These are phyloP conservation scores for Grammomys dolichurus DNA, from an alignment of 2,113 vertebrate genomes.

Conservation along the genomic window DNA sequence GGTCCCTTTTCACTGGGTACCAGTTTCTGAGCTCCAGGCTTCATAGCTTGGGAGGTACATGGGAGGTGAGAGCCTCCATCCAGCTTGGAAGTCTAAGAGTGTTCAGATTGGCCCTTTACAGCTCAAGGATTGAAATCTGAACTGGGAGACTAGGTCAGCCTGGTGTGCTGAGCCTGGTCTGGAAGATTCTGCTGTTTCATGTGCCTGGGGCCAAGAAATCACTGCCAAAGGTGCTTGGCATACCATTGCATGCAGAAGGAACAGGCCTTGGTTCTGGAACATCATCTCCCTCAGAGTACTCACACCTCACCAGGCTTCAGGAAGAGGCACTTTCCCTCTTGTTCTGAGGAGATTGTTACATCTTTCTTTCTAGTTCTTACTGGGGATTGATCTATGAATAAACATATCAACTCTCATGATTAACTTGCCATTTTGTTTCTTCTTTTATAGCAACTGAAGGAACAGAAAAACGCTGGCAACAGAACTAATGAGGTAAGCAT, in stretches of 20 bases:
- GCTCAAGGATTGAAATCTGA: background rate
- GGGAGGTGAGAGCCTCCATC: rapidly evolving
- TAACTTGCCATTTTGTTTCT: background rate
- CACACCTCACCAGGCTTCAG: rapidly evolving
- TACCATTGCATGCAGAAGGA: rapidly evolving
- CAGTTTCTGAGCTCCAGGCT: background rate
- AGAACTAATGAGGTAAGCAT: slow-evolving; percentile 95
- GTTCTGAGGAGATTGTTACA: background rate
- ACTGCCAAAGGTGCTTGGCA: no score
- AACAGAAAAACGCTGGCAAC: slow-evolving; percentile 95
- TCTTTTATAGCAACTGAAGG: slow-evolving; percentile 95
- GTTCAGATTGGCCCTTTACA: background rate
- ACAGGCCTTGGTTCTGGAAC: rapidly evolving
- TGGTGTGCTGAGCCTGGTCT: background rate
- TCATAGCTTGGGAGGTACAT: background rate
- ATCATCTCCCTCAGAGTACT: rapidly evolving
- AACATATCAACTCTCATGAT: background rate
- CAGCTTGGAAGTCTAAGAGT: background rate
- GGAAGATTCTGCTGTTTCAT: background rate
- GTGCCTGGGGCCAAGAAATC: background rate
- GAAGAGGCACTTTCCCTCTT: background rate
- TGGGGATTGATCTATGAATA: background rate
- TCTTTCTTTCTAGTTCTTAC: background rate
- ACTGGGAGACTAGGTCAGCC: background rate
- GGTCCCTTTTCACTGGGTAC: no score